phyloP scores from a whole-genome alignment of 1,140 invertebrate genomes.

The Anastrepha obliqua region DNA sequence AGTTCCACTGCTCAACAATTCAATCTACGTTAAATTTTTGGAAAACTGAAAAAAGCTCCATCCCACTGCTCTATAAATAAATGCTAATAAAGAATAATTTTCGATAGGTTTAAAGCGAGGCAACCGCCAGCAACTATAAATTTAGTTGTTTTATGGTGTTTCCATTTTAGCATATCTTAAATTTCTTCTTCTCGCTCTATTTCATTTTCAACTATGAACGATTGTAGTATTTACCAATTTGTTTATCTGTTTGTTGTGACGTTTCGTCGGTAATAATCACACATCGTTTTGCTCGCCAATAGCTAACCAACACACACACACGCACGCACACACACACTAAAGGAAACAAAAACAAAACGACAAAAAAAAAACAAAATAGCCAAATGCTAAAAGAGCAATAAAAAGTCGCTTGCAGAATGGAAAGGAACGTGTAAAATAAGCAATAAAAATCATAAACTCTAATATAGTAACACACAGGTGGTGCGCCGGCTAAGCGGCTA shows the following conservation, averaged over 20 bases:
- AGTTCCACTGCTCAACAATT: too few species aligned
- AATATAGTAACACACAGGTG: not conserved
- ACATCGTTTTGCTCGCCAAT: not conserved
- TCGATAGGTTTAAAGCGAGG: too few species aligned
- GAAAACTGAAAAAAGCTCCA: too few species aligned
- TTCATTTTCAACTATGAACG: too few species aligned
- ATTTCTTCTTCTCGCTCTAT: too few species aligned
- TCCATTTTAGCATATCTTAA: too few species aligned
- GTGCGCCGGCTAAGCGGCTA: not conserved
- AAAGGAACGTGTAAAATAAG: not conserved
- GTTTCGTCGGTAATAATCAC: constrained; percentile 29
- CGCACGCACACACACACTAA: too few species aligned
- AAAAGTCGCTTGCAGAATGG: not conserved
- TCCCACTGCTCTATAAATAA: too few species aligned
- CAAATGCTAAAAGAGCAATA: not conserved
- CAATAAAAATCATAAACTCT: not conserved
- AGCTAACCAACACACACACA: not conserved
- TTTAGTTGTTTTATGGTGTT: too few species aligned
- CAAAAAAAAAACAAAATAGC: not conserved
- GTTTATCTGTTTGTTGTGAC: constrained; percentile 42
- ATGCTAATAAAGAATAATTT: too few species aligned
- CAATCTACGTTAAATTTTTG: too few species aligned
- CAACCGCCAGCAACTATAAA: too few species aligned
- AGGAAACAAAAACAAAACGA: not conserved
- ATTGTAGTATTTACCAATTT: not conserved